These are phyloP conservation scores for Brachionichthys hirsutus DNA, from an alignment of 2,113 vertebrate genomes.

Conservation along the genomic window DNA sequence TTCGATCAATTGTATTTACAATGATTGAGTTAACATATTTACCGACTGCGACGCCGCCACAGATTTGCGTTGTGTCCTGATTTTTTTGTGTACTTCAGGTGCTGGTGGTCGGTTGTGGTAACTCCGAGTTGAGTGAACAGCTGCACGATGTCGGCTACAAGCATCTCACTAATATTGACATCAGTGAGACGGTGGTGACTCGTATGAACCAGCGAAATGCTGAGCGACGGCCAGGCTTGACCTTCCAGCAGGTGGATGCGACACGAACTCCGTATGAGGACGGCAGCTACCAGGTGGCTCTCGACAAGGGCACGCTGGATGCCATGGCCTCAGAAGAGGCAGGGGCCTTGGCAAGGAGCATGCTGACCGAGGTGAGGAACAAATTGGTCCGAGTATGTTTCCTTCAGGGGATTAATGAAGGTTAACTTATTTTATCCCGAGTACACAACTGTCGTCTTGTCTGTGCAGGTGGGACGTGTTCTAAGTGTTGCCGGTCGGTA, in stretches of 20 bases:
- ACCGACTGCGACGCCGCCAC: background rate
- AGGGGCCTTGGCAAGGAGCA: constrained; percentile 74
- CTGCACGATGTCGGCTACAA: constrained; percentile 89
- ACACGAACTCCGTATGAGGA: constrained; percentile 86
- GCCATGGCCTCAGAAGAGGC: constrained; percentile 84
- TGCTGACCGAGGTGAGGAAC: constrained; percentile 83
- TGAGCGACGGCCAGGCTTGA: constrained; percentile 79
- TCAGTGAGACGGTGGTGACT: constrained; percentile 85
- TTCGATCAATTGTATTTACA: background rate
- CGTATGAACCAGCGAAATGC: constrained; percentile 89
- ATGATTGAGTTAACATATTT: background rate
- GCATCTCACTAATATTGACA: constrained; percentile 89
- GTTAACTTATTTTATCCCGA: too few species aligned
- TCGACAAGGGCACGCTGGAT: constrained; percentile 96
- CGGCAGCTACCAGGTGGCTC: constrained; percentile 83
- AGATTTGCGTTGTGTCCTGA: background rate
- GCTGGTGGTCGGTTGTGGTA: constrained; percentile 95
- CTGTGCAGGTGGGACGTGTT: constrained; percentile 81
- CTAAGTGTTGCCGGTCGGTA: constrained; percentile 89
- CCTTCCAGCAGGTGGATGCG: constrained; percentile 87
- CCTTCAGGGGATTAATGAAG: too few species aligned
- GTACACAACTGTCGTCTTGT: background rate
- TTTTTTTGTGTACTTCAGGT: constrained; percentile 75
- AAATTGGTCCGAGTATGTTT: too few species aligned
- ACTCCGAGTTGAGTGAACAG: constrained; percentile 94